Evolutionary conservation across 2,888 invertebrate genomes (phyloP).

Genomic region (Argyresthia albistria): DNA sequence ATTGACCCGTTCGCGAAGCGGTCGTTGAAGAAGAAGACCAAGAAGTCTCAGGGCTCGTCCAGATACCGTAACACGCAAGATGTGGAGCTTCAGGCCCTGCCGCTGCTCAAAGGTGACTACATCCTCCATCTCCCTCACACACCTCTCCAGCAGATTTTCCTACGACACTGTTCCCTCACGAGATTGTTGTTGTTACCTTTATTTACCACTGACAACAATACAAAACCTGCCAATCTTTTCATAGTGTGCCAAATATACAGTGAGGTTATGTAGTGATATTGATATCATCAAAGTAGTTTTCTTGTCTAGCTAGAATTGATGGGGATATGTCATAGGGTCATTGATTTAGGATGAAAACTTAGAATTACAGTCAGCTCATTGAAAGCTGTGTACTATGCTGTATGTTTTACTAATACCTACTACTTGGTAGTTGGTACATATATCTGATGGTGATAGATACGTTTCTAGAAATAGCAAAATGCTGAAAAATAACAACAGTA

Average conservation of each 20-base stretch:
- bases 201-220: not conserved
- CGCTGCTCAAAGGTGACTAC: constrained; percentile 93
- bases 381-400: too few species aligned
- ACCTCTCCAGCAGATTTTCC: not conserved
- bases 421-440: too few species aligned
- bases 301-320: too few species aligned
- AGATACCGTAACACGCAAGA: constrained; percentile 98
- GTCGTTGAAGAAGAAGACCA: constrained; percentile 97
- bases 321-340: too few species aligned
- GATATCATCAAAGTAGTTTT: too few species aligned
- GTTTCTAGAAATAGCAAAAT: too few species aligned
- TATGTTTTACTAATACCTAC: too few species aligned
- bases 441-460: too few species aligned
- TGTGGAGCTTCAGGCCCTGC: constrained; percentile 96
- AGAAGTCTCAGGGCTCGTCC: constrained; percentile 98
- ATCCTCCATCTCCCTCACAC: not conserved
- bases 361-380: too few species aligned
- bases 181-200: not conserved
- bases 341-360: too few species aligned
- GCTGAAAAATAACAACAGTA: too few species aligned
- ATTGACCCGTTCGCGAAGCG: constrained; percentile 99
- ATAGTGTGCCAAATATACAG: not conserved
- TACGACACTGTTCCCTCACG: not conserved
- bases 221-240: not conserved
- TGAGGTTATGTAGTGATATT: too few species aligned